Conservation (phyloP, 2,888 invertebrate species). For the Ctenicera cuprea region DNA sequence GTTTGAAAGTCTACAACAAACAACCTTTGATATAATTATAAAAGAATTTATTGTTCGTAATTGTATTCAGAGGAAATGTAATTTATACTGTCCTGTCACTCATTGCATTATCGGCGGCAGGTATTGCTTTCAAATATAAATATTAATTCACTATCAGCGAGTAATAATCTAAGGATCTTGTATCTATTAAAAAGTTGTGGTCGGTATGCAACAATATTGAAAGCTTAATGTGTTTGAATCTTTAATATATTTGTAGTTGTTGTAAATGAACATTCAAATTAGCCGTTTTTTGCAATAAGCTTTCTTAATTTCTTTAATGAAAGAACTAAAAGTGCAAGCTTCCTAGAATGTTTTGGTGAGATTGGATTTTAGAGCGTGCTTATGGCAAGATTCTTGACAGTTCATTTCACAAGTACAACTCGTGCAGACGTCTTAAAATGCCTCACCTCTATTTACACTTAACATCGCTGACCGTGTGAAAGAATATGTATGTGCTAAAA, state of each 20-base stretch:
- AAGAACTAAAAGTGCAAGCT: no score
- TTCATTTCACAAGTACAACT: slow-evolving; percentile 45
- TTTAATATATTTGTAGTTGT: no score
- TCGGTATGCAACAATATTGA: neutral
- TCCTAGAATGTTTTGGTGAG: neutral
- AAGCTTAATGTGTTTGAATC: neutral
- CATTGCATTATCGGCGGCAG: slow-evolving; percentile 23
- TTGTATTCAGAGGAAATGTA: slow-evolving; percentile 33
- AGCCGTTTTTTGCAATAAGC: no score
- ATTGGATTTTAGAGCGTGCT: slow-evolving; percentile 35
- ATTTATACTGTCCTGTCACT: slow-evolving; percentile 34
- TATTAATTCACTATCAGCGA: slow-evolving; percentile 8
- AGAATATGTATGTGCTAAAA: slow-evolving; percentile 49
- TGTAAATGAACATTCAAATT: no score
- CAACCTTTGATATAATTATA: slow-evolving; percentile 38
- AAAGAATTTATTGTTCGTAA: slow-evolving; percentile 35
- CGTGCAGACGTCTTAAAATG: slow-evolving; percentile 48
- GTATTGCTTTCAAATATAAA: slow-evolving; percentile 19
- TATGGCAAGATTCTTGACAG: slow-evolving; percentile 33
- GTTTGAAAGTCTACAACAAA: slow-evolving; percentile 35
- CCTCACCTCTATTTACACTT: slow-evolving; percentile 49
- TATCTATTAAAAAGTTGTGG: neutral
- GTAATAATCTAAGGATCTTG: slow-evolving; percentile 8
- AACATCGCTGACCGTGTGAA: slow-evolving; percentile 47
- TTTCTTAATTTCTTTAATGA: no score